Conservation (phyloP, 1,140 invertebrate species). For the Micrasema minimum region DNA sequence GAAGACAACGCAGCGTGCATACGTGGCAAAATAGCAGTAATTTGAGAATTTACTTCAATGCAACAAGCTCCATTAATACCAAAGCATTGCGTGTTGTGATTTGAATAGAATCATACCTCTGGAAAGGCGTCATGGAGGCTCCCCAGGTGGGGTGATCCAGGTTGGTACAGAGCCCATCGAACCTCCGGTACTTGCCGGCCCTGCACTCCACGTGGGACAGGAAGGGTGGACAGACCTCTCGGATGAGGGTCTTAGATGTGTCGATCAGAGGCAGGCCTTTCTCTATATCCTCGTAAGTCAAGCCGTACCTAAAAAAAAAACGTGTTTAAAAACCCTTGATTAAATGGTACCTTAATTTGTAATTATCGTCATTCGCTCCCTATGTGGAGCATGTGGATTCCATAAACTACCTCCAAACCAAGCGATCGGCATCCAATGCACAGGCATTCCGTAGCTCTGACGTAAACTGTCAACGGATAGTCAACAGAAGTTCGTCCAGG, state of each 20-base stretch:
- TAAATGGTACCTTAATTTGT: background rate
- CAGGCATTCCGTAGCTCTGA: too few relatives aligned
- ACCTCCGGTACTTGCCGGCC: constrained; percentile 88
- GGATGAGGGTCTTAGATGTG: constrained; percentile 87
- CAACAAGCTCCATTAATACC: too few relatives aligned
- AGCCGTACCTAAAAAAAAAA: constrained; percentile 75
- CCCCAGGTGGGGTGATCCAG: constrained; percentile 92
- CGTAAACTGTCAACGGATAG: too few relatives aligned
- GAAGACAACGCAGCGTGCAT: too few relatives aligned
- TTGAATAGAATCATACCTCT: too few relatives aligned
- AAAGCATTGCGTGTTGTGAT: too few relatives aligned
- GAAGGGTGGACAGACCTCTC: constrained; percentile 88
- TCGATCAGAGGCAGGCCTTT: constrained; percentile 89
- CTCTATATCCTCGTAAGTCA: constrained; percentile 87
- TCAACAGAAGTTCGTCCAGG: background rate
- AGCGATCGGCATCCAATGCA: too few relatives aligned
- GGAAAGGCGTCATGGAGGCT: constrained; percentile 83
- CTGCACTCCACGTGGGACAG: constrained; percentile 88
- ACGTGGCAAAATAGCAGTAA: too few relatives aligned
- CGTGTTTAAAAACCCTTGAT: background rate
- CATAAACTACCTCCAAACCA: too few relatives aligned
- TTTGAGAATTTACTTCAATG: too few relatives aligned
- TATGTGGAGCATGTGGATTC: too few relatives aligned
- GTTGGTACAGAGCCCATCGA: constrained; percentile 94
- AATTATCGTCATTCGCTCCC: background rate